These are phyloP conservation scores for Zosterops hypoxanthus DNA, from an alignment of 2,113 vertebrate genomes.

Conservation along the genomic window DNA sequence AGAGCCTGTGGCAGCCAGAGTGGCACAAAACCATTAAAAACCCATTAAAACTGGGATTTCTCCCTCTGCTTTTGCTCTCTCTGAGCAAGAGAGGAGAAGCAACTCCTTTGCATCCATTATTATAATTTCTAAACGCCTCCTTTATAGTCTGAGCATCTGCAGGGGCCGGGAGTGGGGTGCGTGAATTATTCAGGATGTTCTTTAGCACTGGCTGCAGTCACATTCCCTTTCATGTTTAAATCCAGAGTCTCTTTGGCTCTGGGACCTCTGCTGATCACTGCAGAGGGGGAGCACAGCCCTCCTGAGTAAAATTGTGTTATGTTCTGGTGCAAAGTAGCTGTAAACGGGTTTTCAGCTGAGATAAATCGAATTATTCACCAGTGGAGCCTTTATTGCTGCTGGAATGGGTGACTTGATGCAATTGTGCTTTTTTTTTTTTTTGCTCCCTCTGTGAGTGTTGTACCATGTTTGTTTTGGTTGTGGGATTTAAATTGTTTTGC, in stretches of 20 bases:
- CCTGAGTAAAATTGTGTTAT: background rate
- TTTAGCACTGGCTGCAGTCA: background rate
- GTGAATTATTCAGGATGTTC: slow-evolving; percentile 55
- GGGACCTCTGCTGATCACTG: background rate
- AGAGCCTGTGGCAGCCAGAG: background rate
- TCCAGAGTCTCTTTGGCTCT: slow-evolving; percentile 1
- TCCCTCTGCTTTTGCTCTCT: background rate
- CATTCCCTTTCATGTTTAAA: slow-evolving; percentile 8
- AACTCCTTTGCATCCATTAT: background rate
- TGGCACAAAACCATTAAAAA: background rate
- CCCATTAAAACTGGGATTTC: background rate
- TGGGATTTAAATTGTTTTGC: background rate
- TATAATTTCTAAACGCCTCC: background rate
- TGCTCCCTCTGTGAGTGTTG: background rate
- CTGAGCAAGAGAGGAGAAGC: background rate
- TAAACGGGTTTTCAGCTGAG: background rate
- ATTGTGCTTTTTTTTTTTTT: background rate
- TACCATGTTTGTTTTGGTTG: background rate
- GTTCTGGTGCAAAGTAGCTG: background rate
- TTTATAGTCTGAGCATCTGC: slow-evolving; percentile 18
- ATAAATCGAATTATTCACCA: background rate
- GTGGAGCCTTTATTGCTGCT: background rate
- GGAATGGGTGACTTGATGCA: background rate
- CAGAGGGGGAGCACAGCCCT: background rate
- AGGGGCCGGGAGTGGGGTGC: background rate